phyloP scores from a whole-genome alignment of 2,888 invertebrate species.

The Dione vanillae region DNA sequence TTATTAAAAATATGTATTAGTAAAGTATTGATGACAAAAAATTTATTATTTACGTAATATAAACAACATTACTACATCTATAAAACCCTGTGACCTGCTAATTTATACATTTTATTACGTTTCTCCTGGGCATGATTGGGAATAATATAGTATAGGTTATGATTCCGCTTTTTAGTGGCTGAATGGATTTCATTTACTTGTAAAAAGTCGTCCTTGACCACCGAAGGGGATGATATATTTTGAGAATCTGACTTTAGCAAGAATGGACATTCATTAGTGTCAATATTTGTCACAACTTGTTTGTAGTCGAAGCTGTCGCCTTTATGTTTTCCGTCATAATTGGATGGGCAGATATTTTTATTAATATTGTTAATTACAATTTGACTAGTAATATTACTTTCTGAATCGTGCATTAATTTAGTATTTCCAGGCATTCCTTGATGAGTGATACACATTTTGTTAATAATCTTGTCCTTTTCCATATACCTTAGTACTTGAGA shows the following conservation, averaged over 20 bases:
- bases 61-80: constrained; percentile 31
- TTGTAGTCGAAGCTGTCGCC: constrained; percentile 60
- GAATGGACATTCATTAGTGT: constrained; percentile 55
- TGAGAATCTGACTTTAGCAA: constrained; percentile 48
- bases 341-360: constrained; percentile 56
- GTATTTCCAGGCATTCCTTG: constrained; percentile 45
- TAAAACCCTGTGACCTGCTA: constrained; percentile 65
- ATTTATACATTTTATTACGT: constrained; percentile 72
- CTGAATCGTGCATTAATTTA: constrained; percentile 48
- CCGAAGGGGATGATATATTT: constrained; percentile 1
- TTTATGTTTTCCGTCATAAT: constrained; percentile 55
- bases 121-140: constrained; percentile 63
- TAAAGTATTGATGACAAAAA: constrained; percentile 1
- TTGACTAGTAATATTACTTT: constrained; percentile 58
- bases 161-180: constrained; percentile 49
- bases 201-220: constrained; percentile 25
- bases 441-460: constrained; percentile 33
- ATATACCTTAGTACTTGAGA: constrained; percentile 32
- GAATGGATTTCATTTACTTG: constrained; percentile 43
- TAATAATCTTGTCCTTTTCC: constrained; percentile 47
- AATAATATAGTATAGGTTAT: constrained; percentile 57
- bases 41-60: constrained; percentile 32
- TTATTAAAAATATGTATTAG: background rate
- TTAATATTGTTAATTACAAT: constrained; percentile 58
- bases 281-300: constrained; percentile 59